phyloP scores from a whole-genome alignment of 1,140 invertebrate species.

The Conus ventricosus region DNA sequence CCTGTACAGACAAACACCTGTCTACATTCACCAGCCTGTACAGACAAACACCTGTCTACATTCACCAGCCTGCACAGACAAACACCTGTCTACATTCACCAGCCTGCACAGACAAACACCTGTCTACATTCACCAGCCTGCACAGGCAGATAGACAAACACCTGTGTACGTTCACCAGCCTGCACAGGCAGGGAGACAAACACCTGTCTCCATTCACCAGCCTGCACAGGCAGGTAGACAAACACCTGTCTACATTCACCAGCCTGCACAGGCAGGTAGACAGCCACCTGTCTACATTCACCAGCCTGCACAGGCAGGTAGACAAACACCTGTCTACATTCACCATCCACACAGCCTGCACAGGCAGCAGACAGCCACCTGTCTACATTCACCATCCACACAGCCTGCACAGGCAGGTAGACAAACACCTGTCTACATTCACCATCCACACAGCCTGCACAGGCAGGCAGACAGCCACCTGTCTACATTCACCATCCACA shows the following conservation, averaged over 20 bases:
- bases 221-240: slow-evolving; percentile 63
- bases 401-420: slow-evolving; percentile 67
- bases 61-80: neutral
- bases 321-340: slow-evolving; percentile 41
- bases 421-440: slow-evolving; percentile 39
- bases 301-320: slow-evolving; percentile 68
- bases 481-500: neutral
- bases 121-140: too few relatives aligned
- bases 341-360: slow-evolving; percentile 73
- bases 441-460: slow-evolving; percentile 73
- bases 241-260: slow-evolving; percentile 55
- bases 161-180: too few relatives aligned
- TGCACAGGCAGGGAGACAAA: too few relatives aligned
- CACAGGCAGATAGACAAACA: too few relatives aligned
- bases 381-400: slow-evolving; percentile 68
- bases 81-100: too few relatives aligned
- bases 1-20: too few relatives aligned
- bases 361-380: too few relatives aligned
- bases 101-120: too few relatives aligned
- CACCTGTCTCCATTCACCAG: slow-evolving; percentile 57
- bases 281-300: slow-evolving; percentile 45
- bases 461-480: too few relatives aligned
- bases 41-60: neutral
- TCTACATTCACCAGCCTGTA: too few relatives aligned
- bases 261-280: slow-evolving; percentile 64